Conservation (phyloP, 2,797 vertebrate species). For the Galago senegalensis region DNA sequence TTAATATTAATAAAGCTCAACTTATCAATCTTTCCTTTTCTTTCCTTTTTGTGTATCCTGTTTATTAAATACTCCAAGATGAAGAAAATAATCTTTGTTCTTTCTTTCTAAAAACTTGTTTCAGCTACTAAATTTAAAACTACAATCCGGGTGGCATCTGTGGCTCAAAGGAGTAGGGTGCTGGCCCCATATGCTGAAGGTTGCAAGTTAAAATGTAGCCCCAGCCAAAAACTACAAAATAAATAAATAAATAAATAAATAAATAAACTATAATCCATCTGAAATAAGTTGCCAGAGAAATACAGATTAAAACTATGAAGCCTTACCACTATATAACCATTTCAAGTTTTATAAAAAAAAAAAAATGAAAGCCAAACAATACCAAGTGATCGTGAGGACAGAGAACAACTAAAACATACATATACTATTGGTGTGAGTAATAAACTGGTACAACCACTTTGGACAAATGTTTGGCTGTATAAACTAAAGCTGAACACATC, state of each 20-base stretch:
- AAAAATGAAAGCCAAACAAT: background rate
- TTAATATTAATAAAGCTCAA: conserved; percentile 28
- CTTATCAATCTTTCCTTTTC: conserved; percentile 1
- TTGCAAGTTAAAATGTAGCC: too few relatives aligned
- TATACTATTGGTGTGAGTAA: background rate
- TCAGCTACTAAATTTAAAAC: background rate
- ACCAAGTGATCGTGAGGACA: background rate
- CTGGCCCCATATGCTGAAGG: too few relatives aligned
- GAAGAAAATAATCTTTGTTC: background rate
- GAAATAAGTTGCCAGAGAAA: conserved; percentile 21
- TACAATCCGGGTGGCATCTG: background rate
- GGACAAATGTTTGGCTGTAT: background rate
- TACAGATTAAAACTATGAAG: conserved; percentile 32
- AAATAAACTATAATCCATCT: background rate
- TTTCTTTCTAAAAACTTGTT: background rate
- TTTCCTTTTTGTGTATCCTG: background rate
- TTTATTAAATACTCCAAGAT: background rate
- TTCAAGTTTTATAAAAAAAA: background rate
- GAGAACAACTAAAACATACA: background rate
- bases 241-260: too few relatives aligned
- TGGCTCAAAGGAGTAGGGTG: too few relatives aligned
- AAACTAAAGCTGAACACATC: background rate
- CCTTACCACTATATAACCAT: background rate
- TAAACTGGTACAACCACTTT: background rate
- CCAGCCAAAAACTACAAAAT: too few relatives aligned